Base-by-base conservation (phyloP, 30 jellyfish, hydroid and myxozoan species). In the Chrysaora quinquecirrha region DNA sequence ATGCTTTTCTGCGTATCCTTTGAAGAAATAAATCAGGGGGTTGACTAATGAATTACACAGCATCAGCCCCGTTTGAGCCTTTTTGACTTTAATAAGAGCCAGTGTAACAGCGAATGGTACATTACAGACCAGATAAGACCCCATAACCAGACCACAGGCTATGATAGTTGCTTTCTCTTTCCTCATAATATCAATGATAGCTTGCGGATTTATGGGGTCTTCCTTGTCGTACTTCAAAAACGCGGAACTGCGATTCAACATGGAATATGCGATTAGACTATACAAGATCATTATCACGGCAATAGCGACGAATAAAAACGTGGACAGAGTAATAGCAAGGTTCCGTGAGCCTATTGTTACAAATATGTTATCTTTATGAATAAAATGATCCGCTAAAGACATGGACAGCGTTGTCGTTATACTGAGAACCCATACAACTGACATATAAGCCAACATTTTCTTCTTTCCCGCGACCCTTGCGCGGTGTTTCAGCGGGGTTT, bases 21-120 rank as follows among this genome's bases (percentile, higher is more conserved):
- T 66, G 30, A 66, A 66, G 60, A 66, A 66, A 16, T 66, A 66
- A 20, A 66, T 66, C 78, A 66, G 78, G 54, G 78, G 78, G 60
- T 66, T 66, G 54, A 66, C 25, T 1, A 43, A 19, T 10, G 78
- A 66, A 43, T 66, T 66, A 11, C 35, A 20, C 60, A 30, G 27
- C 60, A 66, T 28, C 49, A 66, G 74, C 30, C 30, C 30, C 1
- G 34, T 34, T 62, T 62, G 34, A 62, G 34, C 16, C 18, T 25
- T 62, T 1, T 33, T 19, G 14, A 22, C 34, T 2, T 22, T 20
- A 22, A 21, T 3, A 4, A n/a, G 46, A 56, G 11, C 22, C 58
- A 66, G 54, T 11, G 19, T 19, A 0, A 66, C 68, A 2, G 68
- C 68, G 25, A 16, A 52, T 2, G 68, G 68, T 10, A 52, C 6